A percentile compares a stretch with the other conserved stretches of the same genome.
phyloP scores from a whole-genome alignment of 1,140 invertebrate genomes.

The Drosophila sucinea region DNA sequence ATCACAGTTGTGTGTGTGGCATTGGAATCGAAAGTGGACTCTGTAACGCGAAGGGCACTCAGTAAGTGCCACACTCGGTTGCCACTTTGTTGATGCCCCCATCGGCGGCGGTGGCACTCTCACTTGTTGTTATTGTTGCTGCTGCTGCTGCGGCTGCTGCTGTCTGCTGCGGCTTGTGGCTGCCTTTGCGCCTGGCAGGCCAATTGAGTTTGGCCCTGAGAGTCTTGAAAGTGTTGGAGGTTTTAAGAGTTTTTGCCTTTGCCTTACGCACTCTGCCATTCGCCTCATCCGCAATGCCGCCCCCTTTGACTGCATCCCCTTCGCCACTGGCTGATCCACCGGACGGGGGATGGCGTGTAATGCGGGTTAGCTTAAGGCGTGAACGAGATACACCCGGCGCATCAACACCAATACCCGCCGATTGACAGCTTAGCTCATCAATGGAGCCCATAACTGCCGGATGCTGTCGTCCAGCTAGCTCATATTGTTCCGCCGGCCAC shows the following conservation, averaged over 20 bases:
- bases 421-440: constrained; percentile 67
- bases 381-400: constrained; percentile 44
- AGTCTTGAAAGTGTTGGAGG: constrained; percentile 55
- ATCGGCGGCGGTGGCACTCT: constrained; percentile 7
- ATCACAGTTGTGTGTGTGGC: constrained; percentile 69
- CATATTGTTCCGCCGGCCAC: constrained; percentile 55
- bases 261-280: constrained; percentile 69
- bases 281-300: constrained; percentile 26
- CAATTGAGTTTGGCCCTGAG: constrained; percentile 73
- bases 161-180: constrained; percentile 36
- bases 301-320: not conserved
- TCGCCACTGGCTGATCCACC: not conserved
- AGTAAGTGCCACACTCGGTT: constrained; percentile 49
- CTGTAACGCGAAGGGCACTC: constrained; percentile 23
- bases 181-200: constrained; percentile 63
- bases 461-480: constrained; percentile 40
- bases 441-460: constrained; percentile 68
- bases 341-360: constrained; percentile 48
- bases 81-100: constrained; percentile 16
- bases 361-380: constrained; percentile 75
- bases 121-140: not conserved
- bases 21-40: constrained; percentile 46
- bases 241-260: constrained; percentile 57
- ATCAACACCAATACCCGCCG: constrained; percentile 10
- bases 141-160: no score